Evolutionary conservation across 2,888 invertebrate species (phyloP).

Genomic region (Acanthoscelides obtectus): DNA sequence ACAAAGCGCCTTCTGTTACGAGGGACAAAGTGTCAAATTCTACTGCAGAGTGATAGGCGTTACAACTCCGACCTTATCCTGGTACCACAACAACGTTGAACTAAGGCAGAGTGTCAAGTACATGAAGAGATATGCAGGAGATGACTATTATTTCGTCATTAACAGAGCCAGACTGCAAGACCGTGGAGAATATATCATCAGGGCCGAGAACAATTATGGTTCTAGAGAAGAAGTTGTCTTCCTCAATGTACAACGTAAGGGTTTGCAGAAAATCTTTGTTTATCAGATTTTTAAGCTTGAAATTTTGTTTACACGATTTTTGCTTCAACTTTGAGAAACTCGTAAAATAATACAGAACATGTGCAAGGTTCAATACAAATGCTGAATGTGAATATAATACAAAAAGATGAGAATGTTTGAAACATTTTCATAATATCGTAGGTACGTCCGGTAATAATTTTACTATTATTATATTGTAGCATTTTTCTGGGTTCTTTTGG

Average conservation of each 20-base stretch:
- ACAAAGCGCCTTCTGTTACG: slow-evolving; percentile 91
- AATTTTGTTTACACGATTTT: no score
- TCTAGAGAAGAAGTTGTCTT: slow-evolving; percentile 94
- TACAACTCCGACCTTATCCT: slow-evolving; percentile 91
- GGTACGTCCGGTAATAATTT: no score
- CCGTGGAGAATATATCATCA: slow-evolving; percentile 94
- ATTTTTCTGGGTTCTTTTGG: no score
- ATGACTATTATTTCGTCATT: slow-evolving; percentile 96
- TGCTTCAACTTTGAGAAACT: no score
- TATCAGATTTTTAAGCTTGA: no score
- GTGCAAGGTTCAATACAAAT: no score
- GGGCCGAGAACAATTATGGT: slow-evolving; percentile 95
- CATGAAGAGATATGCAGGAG: slow-evolving; percentile 96
- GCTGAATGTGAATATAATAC: no score
- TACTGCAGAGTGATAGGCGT: slow-evolving; percentile 94
- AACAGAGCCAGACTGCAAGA: slow-evolving; percentile 94
- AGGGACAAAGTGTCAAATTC: slow-evolving; percentile 96
- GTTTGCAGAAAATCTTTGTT: no score
- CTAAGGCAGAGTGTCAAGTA: slow-evolving; percentile 96
- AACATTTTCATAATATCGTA: no score
- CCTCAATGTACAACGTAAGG: slow-evolving; percentile 90
- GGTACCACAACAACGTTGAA: slow-evolving; percentile 92
- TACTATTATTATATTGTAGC: no score
- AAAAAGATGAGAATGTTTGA: no score
- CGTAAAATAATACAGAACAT: no score